Evolutionary conservation across 2,797 vertebrate species (phyloP), one percentile per base, ranked within the genome.

Genomic region (Todus mexicanus): DNA sequence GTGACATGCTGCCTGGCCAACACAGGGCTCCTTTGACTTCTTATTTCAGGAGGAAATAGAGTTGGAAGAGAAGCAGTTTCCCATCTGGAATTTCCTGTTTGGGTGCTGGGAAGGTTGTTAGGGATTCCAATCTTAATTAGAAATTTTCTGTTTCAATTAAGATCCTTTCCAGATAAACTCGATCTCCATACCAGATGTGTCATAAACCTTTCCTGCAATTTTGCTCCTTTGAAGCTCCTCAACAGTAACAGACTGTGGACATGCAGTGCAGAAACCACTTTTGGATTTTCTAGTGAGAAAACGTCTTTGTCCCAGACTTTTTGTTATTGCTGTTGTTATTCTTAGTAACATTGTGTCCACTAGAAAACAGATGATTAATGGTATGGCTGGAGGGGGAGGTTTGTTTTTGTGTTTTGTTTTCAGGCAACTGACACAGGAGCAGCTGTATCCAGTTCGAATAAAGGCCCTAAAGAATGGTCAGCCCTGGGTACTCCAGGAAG

Each of bases 61-160:
- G 40, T 35, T 72, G 69, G 50, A 89, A 63, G 38, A 56, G 53
- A 77, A 87, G 40, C 77, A 63, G 31, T 83, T 89, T 94, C 66
- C 65, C 56, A 87, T 75, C 57, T 94, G 84, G 75, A 93, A 90
- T 94, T 92, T 87, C 92, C 76, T 93, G 84, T 93, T 91, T 78
- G 65, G 72, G 69, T 85, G 72, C 45, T 69, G 69, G 65, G 42
- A 77, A 84, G 25, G 42, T 77, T 87, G 16, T 80, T 92, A 75
- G 33, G 29, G 42, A 95, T 95, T 95, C 84, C 37, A 12, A 5
- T 85, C 82, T 87, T 87, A 91, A 92, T 91, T 92, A 77, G 2
- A 1, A 69, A 31, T 74, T 89, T 80, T 89, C 42, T 69, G 31
- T 89, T 85, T 79, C 79, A 88, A 63, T 96, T 93, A 94, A 96